phyloP scores from a whole-genome alignment of 2,888 invertebrate genomes.

The Eumerus sabulonum region DNA sequence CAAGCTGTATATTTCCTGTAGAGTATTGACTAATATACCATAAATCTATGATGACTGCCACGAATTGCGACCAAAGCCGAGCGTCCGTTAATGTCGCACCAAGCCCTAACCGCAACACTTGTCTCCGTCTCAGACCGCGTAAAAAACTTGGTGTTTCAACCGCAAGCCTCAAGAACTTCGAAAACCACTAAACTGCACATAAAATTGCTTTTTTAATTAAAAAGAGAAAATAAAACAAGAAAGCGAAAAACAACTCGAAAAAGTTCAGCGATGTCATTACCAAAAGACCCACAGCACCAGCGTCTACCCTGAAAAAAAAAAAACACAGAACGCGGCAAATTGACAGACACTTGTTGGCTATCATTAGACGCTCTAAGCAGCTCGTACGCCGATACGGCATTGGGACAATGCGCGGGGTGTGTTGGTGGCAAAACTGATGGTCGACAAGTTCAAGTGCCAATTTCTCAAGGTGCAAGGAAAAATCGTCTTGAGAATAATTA shows the following conservation, averaged over 20 bases:
- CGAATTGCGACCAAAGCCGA: not conserved
- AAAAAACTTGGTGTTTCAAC: slow-evolving; percentile 18
- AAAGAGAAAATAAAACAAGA: slow-evolving; percentile 7
- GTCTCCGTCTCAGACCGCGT: not conserved
- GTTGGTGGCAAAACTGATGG: not conserved
- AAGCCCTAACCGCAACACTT: not conserved
- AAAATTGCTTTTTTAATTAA: not conserved
- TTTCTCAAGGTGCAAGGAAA: slow-evolving; percentile 54
- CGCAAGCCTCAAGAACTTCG: slow-evolving; percentile 19
- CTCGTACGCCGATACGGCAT: too few relatives aligned
- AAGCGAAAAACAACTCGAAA: slow-evolving; percentile 30
- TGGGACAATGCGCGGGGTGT: not conserved
- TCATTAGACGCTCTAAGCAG: slow-evolving; percentile 23
- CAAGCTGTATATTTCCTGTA: not conserved
- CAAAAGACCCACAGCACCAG: slow-evolving; percentile 24
- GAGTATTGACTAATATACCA: not conserved
- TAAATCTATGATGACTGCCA: not conserved
- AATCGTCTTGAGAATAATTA: slow-evolving; percentile 61
- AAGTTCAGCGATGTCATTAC: slow-evolving; percentile 56
- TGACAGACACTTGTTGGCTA: slow-evolving; percentile 17
- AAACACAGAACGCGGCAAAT: too few relatives aligned
- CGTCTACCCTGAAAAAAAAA: too few relatives aligned
- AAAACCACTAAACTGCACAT: slow-evolving; percentile 33
- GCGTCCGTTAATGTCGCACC: too few relatives aligned
- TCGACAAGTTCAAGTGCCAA: slow-evolving; percentile 58